Evolutionary conservation across 2,797 vertebrate species (phyloP).

Genomic region (Jordanella pulchra): DNA sequence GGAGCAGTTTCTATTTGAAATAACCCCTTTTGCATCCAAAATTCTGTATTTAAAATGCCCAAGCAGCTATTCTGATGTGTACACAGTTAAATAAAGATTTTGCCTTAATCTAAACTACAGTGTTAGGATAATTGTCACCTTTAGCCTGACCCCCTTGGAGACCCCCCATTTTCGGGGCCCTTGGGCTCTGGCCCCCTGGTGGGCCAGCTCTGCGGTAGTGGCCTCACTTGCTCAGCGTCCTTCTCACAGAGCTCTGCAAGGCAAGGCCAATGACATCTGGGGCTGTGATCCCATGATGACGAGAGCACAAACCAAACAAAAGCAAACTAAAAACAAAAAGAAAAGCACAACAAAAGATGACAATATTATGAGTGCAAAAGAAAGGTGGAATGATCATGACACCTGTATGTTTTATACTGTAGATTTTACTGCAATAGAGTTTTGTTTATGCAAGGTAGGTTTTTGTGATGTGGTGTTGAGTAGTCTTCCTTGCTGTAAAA

Average conservation of each 20-base stretch:
- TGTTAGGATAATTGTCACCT: slow-evolving; percentile 85
- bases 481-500: neutral
- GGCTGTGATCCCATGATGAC: slow-evolving; percentile 84
- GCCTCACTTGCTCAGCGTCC: slow-evolving; percentile 75
- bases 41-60: neutral
- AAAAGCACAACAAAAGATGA: slow-evolving; percentile 74
- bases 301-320: slow-evolving; percentile 78
- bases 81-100: slow-evolving; percentile 82
- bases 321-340: slow-evolving; percentile 74
- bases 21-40: slow-evolving; percentile 25
- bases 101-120: slow-evolving; percentile 81
- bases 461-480: slow-evolving; percentile 2
- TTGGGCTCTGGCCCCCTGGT: slow-evolving; percentile 66
- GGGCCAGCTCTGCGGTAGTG: slow-evolving; percentile 74
- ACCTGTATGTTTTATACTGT: slow-evolving; percentile 37
- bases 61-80: slow-evolving; percentile 30
- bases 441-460: neutral
- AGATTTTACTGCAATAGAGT: neutral
- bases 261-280: slow-evolving; percentile 87
- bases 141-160: slow-evolving; percentile 82
- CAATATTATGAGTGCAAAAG: slow-evolving; percentile 70
- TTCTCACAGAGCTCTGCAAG: slow-evolving; percentile 83
- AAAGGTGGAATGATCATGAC: slow-evolving; percentile 71
- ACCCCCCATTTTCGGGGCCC: slow-evolving; percentile 71
- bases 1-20: slow-evolving; percentile 22